Base-by-base conservation (phyloP, 1,140 invertebrate species). In the Sinella curviseta region DNA sequence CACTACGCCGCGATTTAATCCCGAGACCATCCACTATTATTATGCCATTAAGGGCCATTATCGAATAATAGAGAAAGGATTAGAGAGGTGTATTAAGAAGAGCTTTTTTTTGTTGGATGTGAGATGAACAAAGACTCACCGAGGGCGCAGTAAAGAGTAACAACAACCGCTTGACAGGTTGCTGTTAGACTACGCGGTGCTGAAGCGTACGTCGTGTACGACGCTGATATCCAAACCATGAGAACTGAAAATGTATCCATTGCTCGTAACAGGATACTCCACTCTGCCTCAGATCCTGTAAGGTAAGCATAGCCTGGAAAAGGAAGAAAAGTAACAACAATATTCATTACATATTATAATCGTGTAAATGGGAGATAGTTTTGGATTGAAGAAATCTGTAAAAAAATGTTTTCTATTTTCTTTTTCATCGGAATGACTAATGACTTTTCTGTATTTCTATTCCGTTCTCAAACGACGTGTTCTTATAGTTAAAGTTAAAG, bases 241-340 rank as follows among this genome's bases (percentile, higher is more conserved):
- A 82, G 55, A 76, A 82, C 77, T 26, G 83, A 84, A 73, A 84
- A 84, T n/a, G 80, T 82, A 54, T 84, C 83, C 81, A 84, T 77
- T 28, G 79, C 81, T 31, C 78, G 80, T 24, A 84, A 73, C 1
- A 82, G 55, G 35, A 60, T 81, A 77, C 79, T 82, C 81, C 81
- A 84, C 31, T 79, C 77, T 16, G 78, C 48, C n/a, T 55, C 77
- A 3, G 77, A 57, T 28, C 78, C 75, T 24, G 65, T 70, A 30
- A 84, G 65, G 70, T 84, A 84, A 30, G 83, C 83, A 54, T 84
- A 84, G 3, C 83, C 83, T 83, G 60, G 1, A 74, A 77, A 28
- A 54, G 60, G 1, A 74, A 77, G 34, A 54, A 8, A 80, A 33
- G 48, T 74, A 65, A 78, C 24, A 70, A 70, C 3, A 16, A 26